phyloP scores from a whole-genome alignment of 2,888 invertebrate genomes.

The Mylabris sibirica region DNA sequence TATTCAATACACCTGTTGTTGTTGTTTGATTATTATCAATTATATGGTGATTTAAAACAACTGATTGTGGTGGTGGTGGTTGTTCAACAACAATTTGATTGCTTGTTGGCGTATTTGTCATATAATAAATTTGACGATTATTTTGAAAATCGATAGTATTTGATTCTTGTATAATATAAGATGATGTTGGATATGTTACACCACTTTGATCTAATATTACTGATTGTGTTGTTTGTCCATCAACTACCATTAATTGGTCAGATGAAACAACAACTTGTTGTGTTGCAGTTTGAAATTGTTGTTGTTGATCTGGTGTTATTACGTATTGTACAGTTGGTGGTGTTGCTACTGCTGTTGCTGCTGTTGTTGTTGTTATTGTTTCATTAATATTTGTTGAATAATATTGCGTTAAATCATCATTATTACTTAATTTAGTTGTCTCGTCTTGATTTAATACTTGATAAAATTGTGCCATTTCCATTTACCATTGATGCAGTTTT shows the following conservation, averaged over 20 bases:
- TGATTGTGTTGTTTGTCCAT: slow-evolving; percentile 59
- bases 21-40: slow-evolving; percentile 19
- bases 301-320: slow-evolving; percentile 50
- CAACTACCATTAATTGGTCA: slow-evolving; percentile 60
- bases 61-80: slow-evolving; percentile 43
- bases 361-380: slow-evolving; percentile 22
- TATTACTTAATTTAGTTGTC: slow-evolving; percentile 60
- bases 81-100: slow-evolving; percentile 33
- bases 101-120: slow-evolving; percentile 42
- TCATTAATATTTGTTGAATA: slow-evolving; percentile 68
- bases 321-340: slow-evolving; percentile 55
- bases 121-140: slow-evolving; percentile 48
- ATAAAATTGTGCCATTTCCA: slow-evolving; percentile 73
- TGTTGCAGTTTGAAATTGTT: slow-evolving; percentile 46
- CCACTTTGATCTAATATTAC: slow-evolving; percentile 56
- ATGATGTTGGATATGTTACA: slow-evolving; percentile 48
- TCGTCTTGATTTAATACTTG: slow-evolving; percentile 69
- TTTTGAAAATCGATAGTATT: slow-evolving; percentile 30
- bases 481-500: not conserved
- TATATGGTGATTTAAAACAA: slow-evolving; percentile 53
- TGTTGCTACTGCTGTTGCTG: slow-evolving; percentile 15
- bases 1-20: not conserved
- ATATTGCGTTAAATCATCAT: slow-evolving; percentile 71
- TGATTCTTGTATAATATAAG: slow-evolving; percentile 40
- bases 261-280: slow-evolving; percentile 54